phyloP scores from a whole-genome alignment of 2,888 invertebrate species.

The Drosophila emarginata region DNA sequence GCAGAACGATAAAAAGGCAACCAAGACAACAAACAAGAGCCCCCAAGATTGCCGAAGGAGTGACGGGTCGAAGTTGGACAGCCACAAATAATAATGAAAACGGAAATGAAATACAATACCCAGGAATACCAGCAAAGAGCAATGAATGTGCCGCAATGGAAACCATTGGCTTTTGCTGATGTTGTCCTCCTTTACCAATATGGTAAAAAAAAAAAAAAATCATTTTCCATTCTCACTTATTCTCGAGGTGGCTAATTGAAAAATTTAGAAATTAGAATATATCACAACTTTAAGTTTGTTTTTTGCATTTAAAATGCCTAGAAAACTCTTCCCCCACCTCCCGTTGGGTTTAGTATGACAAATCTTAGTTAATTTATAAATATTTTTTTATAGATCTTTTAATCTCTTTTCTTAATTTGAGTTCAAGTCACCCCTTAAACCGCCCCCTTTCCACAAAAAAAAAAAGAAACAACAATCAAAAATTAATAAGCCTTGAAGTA shows the following conservation, averaged over 20 bases:
- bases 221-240: neutral
- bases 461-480: constrained; percentile 39
- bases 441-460: neutral
- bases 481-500: constrained; percentile 68
- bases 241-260: neutral
- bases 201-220: neutral
- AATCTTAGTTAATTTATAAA: too few species aligned
- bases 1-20: constrained; percentile 26
- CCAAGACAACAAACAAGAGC: constrained; percentile 43
- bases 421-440: constrained; percentile 12
- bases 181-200: neutral
- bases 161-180: neutral
- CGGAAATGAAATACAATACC: constrained; percentile 81
- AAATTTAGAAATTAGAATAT: neutral
- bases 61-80: constrained; percentile 52
- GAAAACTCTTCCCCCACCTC: too few species aligned
- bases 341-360: too few species aligned
- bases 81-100: constrained; percentile 79
- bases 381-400: neutral
- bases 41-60: constrained; percentile 22
- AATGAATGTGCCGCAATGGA: constrained; percentile 11
- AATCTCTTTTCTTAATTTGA: constrained; percentile 5
- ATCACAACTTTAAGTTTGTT: too few species aligned
- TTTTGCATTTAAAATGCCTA: too few species aligned
- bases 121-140: constrained; percentile 56